Evolutionary conservation across 2,113 vertebrate genomes (phyloP).

Genomic region (Aegithalos caudatus): DNA sequence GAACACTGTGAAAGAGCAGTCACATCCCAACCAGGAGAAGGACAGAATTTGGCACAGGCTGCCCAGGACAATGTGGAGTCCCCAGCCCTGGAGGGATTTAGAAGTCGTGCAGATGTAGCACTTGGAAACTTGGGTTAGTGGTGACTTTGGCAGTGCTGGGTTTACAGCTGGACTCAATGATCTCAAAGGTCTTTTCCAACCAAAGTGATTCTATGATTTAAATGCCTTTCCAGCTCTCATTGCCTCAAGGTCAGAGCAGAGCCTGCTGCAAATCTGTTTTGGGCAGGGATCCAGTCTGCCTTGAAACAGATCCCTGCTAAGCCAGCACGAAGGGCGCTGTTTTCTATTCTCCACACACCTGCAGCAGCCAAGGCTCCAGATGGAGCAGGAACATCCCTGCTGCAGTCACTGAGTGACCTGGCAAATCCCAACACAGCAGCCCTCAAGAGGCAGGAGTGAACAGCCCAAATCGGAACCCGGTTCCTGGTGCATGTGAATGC

Average conservation of each 20-base stretch:
- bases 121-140: neutral
- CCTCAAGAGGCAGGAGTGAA: neutral
- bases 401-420: neutral
- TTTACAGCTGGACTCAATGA: neutral
- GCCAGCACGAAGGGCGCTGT: neutral
- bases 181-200: neutral
- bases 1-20: neutral
- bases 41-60: neutral
- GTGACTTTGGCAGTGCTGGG: neutral
- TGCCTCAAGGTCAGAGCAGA: conserved; percentile 17
- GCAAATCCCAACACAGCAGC: neutral
- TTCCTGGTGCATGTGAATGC: neutral
- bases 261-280: neutral
- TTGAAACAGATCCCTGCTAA: neutral
- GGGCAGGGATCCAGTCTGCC: neutral
- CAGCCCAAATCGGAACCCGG: neutral
- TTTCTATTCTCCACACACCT: neutral
- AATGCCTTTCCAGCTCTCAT: neutral
- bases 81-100: neutral
- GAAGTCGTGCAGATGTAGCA: neutral
- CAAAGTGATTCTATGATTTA: neutral
- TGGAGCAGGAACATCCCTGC: neutral
- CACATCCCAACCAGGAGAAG: neutral
- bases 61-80: neutral
- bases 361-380: neutral